A percentile compares a stretch with the other conserved stretches of the same genome.
phyloP scores from a whole-genome alignment of 2,888 invertebrate genomes.

The Tetanocera ferruginea region DNA sequence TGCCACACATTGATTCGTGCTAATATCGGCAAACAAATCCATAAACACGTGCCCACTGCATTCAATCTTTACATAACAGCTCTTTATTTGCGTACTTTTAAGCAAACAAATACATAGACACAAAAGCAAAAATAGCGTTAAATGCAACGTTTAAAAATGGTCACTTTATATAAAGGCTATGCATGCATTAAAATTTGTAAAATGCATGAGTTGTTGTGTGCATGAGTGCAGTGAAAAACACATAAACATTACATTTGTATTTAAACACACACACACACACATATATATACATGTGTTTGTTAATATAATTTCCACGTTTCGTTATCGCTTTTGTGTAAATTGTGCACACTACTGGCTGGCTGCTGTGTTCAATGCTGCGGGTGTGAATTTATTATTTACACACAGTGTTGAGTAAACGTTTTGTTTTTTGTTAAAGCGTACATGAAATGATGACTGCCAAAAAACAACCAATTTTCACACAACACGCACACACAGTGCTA shows the following conservation, averaged over 20 bases:
- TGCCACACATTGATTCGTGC: not conserved
- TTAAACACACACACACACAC: not conserved
- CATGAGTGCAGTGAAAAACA: not conserved
- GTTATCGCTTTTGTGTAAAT: constrained; percentile 22
- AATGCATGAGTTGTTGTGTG: not conserved
- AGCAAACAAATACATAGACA: not conserved
- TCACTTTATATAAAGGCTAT: not conserved
- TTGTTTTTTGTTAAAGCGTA: not conserved
- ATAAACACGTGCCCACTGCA: no score
- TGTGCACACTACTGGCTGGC: not conserved
- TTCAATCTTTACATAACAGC: no score
- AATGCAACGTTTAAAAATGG: not conserved
- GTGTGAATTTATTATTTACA: constrained; percentile 22
- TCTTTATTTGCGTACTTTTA: no score
- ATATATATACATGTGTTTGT: constrained; percentile 6
- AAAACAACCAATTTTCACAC: not conserved
- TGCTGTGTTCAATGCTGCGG: not conserved
- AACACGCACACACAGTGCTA: not conserved
- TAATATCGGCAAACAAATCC: not conserved
- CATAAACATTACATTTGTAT: no score
- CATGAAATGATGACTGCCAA: not conserved
- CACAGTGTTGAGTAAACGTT: not conserved
- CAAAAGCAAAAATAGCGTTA: not conserved
- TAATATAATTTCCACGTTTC: not conserved
- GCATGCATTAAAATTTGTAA: constrained; percentile 4